Base-by-base conservation (phyloP, 2,888 invertebrate genomes). In the Leptinotarsa rubiginosa region DNA sequence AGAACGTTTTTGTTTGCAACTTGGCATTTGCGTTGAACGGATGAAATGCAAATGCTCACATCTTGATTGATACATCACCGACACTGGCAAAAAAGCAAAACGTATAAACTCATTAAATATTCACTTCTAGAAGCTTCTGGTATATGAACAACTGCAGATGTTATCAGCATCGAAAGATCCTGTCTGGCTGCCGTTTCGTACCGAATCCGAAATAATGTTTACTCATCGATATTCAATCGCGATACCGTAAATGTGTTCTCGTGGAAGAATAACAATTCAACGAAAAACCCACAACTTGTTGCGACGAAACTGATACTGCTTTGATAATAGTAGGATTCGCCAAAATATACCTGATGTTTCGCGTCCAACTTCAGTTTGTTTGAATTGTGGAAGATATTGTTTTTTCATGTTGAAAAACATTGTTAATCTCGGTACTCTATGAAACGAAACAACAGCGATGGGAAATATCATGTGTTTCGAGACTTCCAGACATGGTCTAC, bases 31-130 rank as follows among this genome's bases (percentile, higher is more conserved):
- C n/a, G 10, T 15, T 62, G 62, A 62, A 25, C n/a, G 62, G 31
- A 62, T 31, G 62, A 62, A 31, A 31, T 62, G 62, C 62, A 62
- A 62, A 62, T 41, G 62, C 62, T 10, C 22, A 31, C 41, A 62
- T 62, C 62, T 31, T 62, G 62, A 62, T 62, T 62, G 62, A 62
- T 62, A 62, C 62, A 62, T 62, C 41, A 62, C 62, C 62, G 62
- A 62, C 62, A 62, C 4, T 62, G 62, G n/a, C 41, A 31, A 62
- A 62, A 62, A 62, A 62, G 20, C 41, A 62, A 10, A 62, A 62
- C 20, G 56, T 22, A 56, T 3, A 62, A 16, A 41, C 13, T 5
- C 59, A 25, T 59, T 62, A 41, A 62, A 41, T 41, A 62, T 62
- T 62, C 62, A 41, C n/a, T 41, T 41, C 41, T 41, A n/a, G 10